Evolutionary conservation across 2,888 invertebrate genomes (phyloP), one percentile per base, ranked within the genome.

Genomic region (Crioceris asparagi): DNA sequence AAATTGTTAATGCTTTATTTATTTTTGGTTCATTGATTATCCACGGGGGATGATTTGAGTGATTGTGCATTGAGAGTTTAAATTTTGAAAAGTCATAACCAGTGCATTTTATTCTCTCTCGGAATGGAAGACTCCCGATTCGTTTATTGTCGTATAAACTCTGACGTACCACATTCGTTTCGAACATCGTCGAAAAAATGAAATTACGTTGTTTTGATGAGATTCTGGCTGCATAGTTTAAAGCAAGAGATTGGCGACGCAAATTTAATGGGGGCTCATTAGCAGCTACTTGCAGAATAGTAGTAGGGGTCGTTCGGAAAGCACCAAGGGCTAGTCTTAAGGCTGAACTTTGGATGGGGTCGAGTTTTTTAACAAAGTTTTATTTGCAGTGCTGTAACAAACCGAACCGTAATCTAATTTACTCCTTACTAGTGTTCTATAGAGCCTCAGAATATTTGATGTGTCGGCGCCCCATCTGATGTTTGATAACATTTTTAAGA

Each of bases 331-430:
- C 31, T 7, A 37, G 12, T 32, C 37, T 17, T 26, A 29, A 11
- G 17, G 29, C 25, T 16, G 32, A 26, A 25, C 26, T 32, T 12
- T 37, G 32, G 14, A 32, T 25, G 3, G 18, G 14, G 14, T 37
- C 37, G 4, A 32, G 26, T 25, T 26, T 32, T 37, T 27, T 3
- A 37, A 27, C 14, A 32, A 6, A 12, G 17, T 17, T n/a, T 37
- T 37, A n/a, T 15, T 37, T 10, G 37, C 37, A 8, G 32, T 17
- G 17, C 11, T 7, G 19, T 32, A 32, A 27, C 26, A 18, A 11
- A 25, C 18, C n/a, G 12, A 17, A 14, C 30, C 30, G 10, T 30
- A 30, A 21, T 32, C 37, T 3, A 37, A 10, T 37, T 37, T 32
- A 3, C 11, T 11, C 26, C 26, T 19, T 12, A 36, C 25, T 5